phyloP scores from a whole-genome alignment of 2,888 invertebrate species.

The Calameuta filiformis region DNA sequence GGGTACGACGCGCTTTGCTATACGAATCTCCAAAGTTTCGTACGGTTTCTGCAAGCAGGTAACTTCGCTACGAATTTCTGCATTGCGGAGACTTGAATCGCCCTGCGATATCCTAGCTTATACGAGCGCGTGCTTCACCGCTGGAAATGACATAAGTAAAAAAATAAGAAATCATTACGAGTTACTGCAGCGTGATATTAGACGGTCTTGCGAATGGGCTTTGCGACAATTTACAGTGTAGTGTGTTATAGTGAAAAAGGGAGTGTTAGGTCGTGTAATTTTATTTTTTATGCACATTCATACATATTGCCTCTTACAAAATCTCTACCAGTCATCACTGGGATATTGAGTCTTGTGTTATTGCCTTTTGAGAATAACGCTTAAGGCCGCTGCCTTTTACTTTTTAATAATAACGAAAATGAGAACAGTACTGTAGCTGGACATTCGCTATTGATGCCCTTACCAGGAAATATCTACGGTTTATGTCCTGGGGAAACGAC shows the following conservation, averaged over 20 bases:
- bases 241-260: neutral
- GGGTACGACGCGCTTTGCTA: neutral
- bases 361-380: neutral
- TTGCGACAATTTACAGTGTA: neutral
- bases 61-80: neutral
- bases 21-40: neutral
- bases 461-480: neutral
- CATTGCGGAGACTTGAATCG: neutral
- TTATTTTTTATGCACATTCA: neutral
- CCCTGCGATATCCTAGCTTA: neutral
- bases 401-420: neutral
- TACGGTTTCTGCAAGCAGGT: neutral
- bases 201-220: neutral
- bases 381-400: neutral
- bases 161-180: neutral
- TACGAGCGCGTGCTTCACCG: neutral
- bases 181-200: neutral
- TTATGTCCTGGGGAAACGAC: neutral
- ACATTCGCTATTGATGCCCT: neutral
- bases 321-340: neutral
- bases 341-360: neutral
- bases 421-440: neutral
- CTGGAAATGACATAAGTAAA: neutral
- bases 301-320: neutral
- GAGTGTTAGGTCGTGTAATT: neutral